Evolutionary conservation across 1,140 invertebrate species (phyloP).

Genomic region (Grapholita molesta): DNA sequence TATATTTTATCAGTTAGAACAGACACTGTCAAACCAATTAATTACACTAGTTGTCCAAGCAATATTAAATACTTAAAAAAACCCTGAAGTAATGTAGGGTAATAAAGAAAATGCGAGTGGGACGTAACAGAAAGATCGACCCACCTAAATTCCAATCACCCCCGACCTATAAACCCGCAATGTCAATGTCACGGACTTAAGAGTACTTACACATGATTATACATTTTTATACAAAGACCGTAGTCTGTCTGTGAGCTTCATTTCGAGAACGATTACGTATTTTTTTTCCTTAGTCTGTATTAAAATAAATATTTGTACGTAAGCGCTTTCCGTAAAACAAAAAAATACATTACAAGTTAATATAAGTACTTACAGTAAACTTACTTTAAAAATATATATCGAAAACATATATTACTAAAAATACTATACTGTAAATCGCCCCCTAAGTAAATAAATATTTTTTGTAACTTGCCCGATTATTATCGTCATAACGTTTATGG

Average conservation of each 20-base stretch:
- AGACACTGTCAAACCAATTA: no score
- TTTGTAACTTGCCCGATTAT: slow-evolving; percentile 28
- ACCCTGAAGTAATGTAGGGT: not conserved
- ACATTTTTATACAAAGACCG: not conserved
- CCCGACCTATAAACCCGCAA: not conserved
- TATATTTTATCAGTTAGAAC: no score
- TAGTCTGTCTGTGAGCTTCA: not conserved
- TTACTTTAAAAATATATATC: not conserved
- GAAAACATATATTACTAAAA: not conserved
- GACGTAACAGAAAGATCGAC: not conserved
- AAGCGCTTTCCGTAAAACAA: no score
- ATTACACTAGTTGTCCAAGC: no score
- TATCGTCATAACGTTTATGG: slow-evolving; percentile 34
- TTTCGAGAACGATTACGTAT: no score
- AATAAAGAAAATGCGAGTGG: not conserved
- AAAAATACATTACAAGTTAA: no score
- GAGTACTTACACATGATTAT: no score
- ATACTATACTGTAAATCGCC: not conserved
- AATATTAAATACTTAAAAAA: no score
- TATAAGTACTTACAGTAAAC: no score
- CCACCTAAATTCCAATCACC: not conserved
- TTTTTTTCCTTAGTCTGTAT: no score
- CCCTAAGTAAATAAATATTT: slow-evolving; percentile 3
- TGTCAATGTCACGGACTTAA: not conserved
- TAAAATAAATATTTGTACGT: no score